These are phyloP conservation scores for Hofmannophila pseudospretella DNA, from an alignment of 2,888 invertebrate genomes.

Conservation along the genomic window DNA sequence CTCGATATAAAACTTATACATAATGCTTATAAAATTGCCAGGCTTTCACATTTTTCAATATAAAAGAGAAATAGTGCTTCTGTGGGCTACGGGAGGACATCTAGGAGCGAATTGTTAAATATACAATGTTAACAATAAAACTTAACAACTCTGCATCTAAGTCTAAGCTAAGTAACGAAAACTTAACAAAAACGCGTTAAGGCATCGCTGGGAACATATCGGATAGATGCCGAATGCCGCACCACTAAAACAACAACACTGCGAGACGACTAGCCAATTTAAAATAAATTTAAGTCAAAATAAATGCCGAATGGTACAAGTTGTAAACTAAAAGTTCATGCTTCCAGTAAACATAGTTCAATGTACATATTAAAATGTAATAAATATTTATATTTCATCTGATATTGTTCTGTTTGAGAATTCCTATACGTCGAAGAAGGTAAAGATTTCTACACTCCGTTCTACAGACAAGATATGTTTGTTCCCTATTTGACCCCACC, in stretches of 20 bases:
- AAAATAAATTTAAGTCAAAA: not conserved
- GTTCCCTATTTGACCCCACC: slow-evolving; percentile 21
- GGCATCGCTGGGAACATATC: slow-evolving; percentile 41
- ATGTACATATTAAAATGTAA: slow-evolving; percentile 12
- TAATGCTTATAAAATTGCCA: slow-evolving; percentile 49
- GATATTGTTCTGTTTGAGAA: not conserved
- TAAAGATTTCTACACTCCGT: slow-evolving; percentile 24
- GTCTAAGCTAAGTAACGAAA: slow-evolving; percentile 24
- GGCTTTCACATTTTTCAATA: slow-evolving; percentile 35
- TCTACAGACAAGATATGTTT: slow-evolving; percentile 27
- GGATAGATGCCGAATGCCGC: slow-evolving; percentile 25
- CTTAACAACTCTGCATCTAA: slow-evolving; percentile 27
- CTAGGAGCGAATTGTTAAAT: slow-evolving; percentile 19
- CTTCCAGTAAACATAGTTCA: slow-evolving; percentile 3
- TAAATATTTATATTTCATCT: slow-evolving; percentile 14
- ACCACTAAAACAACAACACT: not conserved
- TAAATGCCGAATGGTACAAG: slow-evolving; percentile 1
- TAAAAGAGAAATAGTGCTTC: slow-evolving; percentile 27
- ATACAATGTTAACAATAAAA: slow-evolving; percentile 21
- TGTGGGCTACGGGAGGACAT: slow-evolving; percentile 22
- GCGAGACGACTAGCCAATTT: not conserved
- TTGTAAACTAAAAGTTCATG: not conserved
- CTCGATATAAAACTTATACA: slow-evolving; percentile 69
- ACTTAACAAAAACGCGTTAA: slow-evolving; percentile 27
- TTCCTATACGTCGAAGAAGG: slow-evolving; percentile 12